phyloP scores from a whole-genome alignment of 2,888 invertebrate species.

The Epinotia demarniana region DNA sequence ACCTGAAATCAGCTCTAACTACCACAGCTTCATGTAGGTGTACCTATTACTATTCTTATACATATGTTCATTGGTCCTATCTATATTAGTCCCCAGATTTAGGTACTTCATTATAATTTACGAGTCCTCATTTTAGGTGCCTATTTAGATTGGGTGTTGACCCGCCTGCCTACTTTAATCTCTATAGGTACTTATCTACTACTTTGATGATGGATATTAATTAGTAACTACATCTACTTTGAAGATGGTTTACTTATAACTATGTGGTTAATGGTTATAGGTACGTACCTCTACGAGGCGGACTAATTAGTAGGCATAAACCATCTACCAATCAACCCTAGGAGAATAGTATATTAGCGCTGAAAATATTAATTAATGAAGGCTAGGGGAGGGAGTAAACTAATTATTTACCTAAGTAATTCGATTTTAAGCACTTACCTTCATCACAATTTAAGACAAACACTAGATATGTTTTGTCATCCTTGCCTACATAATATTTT shows the following conservation, averaged over 20 bases:
- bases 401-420: background rate
- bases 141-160: background rate
- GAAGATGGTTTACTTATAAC: no score
- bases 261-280: no score
- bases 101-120: background rate
- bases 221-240: no score
- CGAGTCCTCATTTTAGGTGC: background rate
- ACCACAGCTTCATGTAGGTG: constrained; percentile 3
- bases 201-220: background rate
- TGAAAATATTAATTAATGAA: background rate
- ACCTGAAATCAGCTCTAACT: constrained; percentile 41
- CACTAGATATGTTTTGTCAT: background rate
- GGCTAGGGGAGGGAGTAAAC: no score
- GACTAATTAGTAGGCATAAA: no score
- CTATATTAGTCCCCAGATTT: background rate
- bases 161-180: background rate
- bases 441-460: background rate
- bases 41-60: background rate
- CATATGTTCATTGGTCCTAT: background rate
- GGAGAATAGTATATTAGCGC: no score
- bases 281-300: no score
- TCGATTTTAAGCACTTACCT: background rate
- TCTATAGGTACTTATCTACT: background rate
- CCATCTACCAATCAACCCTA: no score
- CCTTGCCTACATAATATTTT: constrained; percentile 14